phyloP scores from a whole-genome alignment of 2,113 vertebrate genomes.

The Sakesphorus luctuosus region DNA sequence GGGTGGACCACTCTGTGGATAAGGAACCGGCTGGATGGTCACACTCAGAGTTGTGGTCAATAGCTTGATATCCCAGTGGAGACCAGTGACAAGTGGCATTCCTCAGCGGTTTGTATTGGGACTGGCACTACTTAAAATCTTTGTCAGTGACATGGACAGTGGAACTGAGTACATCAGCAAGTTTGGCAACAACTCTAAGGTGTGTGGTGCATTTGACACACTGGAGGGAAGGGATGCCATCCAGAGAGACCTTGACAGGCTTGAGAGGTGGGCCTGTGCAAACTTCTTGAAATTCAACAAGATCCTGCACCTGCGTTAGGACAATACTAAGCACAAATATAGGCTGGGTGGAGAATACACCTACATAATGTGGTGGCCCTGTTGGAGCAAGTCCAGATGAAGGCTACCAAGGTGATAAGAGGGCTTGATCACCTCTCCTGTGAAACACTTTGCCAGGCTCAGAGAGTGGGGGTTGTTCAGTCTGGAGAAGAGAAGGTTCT shows the following conservation, averaged over 20 bases:
- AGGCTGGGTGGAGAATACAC: accelerated
- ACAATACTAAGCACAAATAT: background rate
- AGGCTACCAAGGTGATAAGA: background rate
- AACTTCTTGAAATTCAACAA: background rate
- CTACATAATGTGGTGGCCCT: too few species aligned
- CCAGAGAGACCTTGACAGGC: background rate
- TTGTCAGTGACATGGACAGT: background rate
- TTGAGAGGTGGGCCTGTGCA: accelerated
- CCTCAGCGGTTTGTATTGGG: too few species aligned
- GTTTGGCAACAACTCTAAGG: background rate
- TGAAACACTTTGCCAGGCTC: background rate
- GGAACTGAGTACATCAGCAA: background rate
- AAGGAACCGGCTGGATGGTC: background rate
- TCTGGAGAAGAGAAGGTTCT: background rate
- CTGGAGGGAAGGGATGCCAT: background rate
- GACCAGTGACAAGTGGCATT: background rate
- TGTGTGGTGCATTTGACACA: accelerated
- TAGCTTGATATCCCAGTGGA: background rate
- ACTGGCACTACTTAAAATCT: background rate
- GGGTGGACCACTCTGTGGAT: too few species aligned
- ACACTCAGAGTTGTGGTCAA: background rate
- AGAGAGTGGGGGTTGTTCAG: background rate
- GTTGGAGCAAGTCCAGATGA: accelerated
- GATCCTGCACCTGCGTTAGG: accelerated
- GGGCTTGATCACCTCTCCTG: background rate